Evolutionary conservation across 2,888 invertebrate species (phyloP).

Genomic region (Amphipyra berbera): DNA sequence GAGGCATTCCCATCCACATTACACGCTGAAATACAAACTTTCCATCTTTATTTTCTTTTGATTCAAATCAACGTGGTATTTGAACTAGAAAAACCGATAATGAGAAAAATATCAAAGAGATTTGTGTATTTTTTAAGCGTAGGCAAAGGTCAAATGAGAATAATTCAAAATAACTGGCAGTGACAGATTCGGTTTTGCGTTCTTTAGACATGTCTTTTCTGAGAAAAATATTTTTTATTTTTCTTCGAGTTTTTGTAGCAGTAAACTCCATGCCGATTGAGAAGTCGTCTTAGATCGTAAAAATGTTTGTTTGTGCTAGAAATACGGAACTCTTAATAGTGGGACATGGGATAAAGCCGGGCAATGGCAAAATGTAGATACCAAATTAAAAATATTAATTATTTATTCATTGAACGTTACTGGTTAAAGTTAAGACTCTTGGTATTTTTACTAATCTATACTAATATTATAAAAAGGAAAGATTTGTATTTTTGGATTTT

Average conservation of each 20-base stretch:
- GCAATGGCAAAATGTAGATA: background rate
- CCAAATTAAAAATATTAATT: conserved; percentile 4
- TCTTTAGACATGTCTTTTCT: conserved; percentile 24
- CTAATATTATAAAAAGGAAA: no score
- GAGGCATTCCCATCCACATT: background rate
- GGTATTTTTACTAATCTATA: no score
- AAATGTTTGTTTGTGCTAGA: conserved; percentile 36
- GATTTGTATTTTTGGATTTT: no score
- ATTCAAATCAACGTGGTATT: conserved; percentile 8
- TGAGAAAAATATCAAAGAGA: conserved; percentile 35
- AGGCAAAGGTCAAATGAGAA: conserved; percentile 36
- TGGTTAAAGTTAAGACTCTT: no score
- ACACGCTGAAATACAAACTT: background rate
- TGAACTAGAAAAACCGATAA: conserved; percentile 24
- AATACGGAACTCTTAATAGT: conserved; percentile 1
- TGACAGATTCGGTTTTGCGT: conserved; percentile 12
- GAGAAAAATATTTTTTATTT: conserved; percentile 39
- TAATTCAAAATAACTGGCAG: conserved; percentile 23
- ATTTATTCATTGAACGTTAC: conserved; percentile 11
- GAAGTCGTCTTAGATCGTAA: conserved; percentile 20
- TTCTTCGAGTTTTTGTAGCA: conserved; percentile 9
- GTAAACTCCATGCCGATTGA: conserved; percentile 31
- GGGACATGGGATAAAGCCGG: background rate
- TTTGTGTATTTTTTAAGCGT: conserved; percentile 14
- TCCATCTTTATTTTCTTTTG: conserved; percentile 1